Base-by-base conservation (phyloP, 2,113 vertebrate species). In the Crypturellus undulatus region DNA sequence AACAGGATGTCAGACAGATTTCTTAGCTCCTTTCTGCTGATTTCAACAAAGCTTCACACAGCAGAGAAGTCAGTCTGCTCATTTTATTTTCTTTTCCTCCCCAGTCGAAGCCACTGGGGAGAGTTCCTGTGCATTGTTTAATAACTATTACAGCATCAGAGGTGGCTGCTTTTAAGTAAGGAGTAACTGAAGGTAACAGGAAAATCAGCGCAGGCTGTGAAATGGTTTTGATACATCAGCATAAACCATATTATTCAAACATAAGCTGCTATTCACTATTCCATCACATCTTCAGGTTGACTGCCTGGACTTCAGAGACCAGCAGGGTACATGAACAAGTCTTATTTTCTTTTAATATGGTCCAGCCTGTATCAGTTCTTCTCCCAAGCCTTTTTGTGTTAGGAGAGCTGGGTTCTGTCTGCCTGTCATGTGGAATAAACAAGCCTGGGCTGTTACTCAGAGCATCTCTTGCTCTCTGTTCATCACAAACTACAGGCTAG, bases 1-100 rank as follows among this genome's bases (percentile, higher is more conserved):
- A 95, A 91, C 94, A 89, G 84, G 54, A 91, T 94, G 79, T 94
- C 92, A 95, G 81, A 87, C 76, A 94, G 81, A 94, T 91, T 91
- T 90, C 87, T 94, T 93, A 85, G 68, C 91, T 94, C n/a, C 56
- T 96, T 96, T 94, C 84, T 92, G 76, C 71, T 93, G 76, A 94
- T 94, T 94, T 95, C 87, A 84, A 87, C 91, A 95, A 75, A 67
- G 64, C 72, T 90, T 92, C 79, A 85, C 49, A 26, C 3, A 11
- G 89, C 79, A 94, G 91, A 89, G 59, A 95, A 94, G 64, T 94
- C 93, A 85, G 64, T 32, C 68, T 79, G 59, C 75, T 94, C 88
- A 45, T 85, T 96, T 68, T 60, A 36, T 93, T 93, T 92, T 79
- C 76, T 84, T 89, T 91, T 56, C 22, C 28, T 92, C 65, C 79